Conservation (phyloP, 2,113 vertebrate genomes). For the Mormyrus iriodes region DNA sequence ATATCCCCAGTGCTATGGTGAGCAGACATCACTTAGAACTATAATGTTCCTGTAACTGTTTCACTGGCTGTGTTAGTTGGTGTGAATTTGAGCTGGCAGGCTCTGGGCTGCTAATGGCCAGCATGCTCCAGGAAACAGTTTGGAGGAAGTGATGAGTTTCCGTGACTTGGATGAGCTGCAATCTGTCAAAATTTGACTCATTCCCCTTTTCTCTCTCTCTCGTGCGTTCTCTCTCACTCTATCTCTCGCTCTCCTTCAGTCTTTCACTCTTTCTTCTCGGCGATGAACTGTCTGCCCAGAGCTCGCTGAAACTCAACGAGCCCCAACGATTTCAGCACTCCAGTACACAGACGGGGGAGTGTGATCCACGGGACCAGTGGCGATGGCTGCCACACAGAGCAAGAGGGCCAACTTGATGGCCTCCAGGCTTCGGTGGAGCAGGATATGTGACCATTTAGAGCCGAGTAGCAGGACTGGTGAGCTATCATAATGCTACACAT, state of each 20-base stretch:
- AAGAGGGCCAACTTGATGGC: background rate
- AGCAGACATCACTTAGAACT: background rate
- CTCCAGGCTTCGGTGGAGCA: background rate
- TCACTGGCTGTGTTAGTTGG: background rate
- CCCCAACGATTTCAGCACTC: background rate
- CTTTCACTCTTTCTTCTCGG: background rate
- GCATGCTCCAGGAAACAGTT: background rate
- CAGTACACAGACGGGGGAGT: background rate
- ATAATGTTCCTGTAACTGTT: background rate
- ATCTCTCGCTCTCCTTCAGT: background rate
- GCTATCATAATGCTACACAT: background rate
- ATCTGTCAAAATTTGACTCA: background rate
- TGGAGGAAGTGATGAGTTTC: conserved; percentile 10
- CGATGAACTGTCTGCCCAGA: background rate
- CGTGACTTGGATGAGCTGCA: background rate
- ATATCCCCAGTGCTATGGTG: background rate
- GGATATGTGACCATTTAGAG: background rate
- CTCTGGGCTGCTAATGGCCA: no score
- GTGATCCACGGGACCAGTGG: no score
- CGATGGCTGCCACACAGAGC: background rate
- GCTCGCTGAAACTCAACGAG: background rate
- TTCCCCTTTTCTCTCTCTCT: conserved; percentile 8
- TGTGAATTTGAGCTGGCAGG: background rate
- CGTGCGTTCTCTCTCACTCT: background rate
- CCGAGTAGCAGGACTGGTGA: background rate